Evolutionary conservation across 2,888 invertebrate genomes (phyloP), one percentile per base, ranked within the genome.

Genomic region (Ophraella communa): DNA sequence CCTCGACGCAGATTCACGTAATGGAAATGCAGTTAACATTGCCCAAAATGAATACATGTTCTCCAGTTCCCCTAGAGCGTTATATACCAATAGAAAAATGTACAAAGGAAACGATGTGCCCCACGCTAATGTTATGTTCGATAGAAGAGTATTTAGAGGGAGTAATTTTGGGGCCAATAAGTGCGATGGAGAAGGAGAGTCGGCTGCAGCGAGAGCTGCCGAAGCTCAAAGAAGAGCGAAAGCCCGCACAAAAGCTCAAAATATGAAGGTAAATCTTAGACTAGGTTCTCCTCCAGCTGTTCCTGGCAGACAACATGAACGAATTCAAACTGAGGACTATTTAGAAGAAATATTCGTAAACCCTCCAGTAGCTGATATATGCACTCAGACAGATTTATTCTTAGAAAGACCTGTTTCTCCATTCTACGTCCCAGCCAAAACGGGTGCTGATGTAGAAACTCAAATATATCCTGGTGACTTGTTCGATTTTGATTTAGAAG

Each of bases 401-500:
- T 83, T 91, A 67, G 94, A 95, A 81, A 86, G 92, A 73, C 94
- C 95, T 4, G 87, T 89, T 20, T 91, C 93, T 56, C 95, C 95
- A 1, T 83, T 87, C 39, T 93, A 91, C 82, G 87, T 91, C 70
- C 91, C 94, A 5, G 89, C 89, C 64, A 93, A 92, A 83, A 88
- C 88, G 67, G 96, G 95, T 23, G 85, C 89, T 4, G 79, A 79
- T 68, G 89, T 85, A 4, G 85, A 83, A 76, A 97, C 97, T 45
- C 95, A 97, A 84, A 95, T 97, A 70, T 88, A 89, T 75, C 93
- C 94, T 1, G 95, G 94, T 60, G 96, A 97, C 80, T 84, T 97
- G 62, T 96, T 95, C 84, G 93, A 96, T 84, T 97, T 95, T 84
- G 95, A 96, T 82, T 84, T 89, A 77, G 96, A 96, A 83, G 95